Conservation (phyloP, 2,797 vertebrate species). For the Steatocranus sp. region DNA sequence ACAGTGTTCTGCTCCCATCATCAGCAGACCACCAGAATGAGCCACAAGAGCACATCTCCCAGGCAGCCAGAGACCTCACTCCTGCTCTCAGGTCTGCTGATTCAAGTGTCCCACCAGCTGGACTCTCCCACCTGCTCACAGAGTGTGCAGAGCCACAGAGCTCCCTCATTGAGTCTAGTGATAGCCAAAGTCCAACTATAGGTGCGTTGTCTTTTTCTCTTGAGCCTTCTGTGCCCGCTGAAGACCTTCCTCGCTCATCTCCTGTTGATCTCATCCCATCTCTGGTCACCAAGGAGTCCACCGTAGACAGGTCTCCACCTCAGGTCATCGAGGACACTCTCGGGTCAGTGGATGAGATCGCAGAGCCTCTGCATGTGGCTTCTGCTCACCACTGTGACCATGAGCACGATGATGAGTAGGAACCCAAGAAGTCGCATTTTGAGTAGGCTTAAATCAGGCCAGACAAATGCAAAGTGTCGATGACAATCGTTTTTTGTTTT, state of each 20-base stretch:
- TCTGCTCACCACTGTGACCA: constrained; percentile 23
- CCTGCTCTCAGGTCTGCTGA: constrained; percentile 25
- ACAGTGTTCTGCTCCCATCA: constrained; percentile 17
- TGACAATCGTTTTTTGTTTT: constrained; percentile 43
- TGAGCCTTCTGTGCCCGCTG: not conserved
- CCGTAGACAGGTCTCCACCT: not conserved
- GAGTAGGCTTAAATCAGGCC: constrained; percentile 34
- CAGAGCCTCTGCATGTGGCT: not conserved
- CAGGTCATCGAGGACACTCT: not conserved
- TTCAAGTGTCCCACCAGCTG: constrained; percentile 11
- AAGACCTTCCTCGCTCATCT: not conserved
- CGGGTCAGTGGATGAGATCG: not conserved
- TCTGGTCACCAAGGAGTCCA: not conserved
- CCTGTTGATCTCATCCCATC: constrained; percentile 15
- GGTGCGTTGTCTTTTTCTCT: not conserved
- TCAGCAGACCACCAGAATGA: constrained; percentile 21
- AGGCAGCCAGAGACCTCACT: constrained; percentile 31
- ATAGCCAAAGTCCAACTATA: constrained; percentile 1
- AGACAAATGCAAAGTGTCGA: not conserved
- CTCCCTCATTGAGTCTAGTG: not conserved
- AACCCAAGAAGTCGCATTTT: not conserved
- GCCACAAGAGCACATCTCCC: constrained; percentile 25
- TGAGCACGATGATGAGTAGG: not conserved
- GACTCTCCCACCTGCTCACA: not conserved
- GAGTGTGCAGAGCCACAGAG: constrained; percentile 18